Evolutionary conservation across 1,140 invertebrate genomes (phyloP), one percentile per base, ranked within the genome.

Genomic region (Brachionus sp.): DNA sequence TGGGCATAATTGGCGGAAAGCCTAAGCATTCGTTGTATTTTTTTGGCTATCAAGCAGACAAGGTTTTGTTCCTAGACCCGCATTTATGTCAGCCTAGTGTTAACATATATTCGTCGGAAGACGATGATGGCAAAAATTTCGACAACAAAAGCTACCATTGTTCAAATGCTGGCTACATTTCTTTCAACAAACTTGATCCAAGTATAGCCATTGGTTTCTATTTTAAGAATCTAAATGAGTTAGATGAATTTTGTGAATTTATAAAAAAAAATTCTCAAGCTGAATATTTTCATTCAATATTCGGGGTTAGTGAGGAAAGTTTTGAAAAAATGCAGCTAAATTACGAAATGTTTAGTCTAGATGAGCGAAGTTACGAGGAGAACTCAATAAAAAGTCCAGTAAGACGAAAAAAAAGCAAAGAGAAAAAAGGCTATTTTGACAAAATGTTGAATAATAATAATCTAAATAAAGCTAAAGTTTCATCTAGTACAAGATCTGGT

Each of bases 21-120:
- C 95, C 95, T 3, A 94, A 94, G 86, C 95, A 96, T 90, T 95
- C 95, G 9, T 89, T 96, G 5, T 96, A 95, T 89, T 96, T 97
- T 90, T 13, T 86, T 57, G 83, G 50, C 25, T 85, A 86, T 87
- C 77, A 88, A 92, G 94, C 95, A 88, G 93, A 96, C 86, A 94
- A 94, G 88, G 88, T 96, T 62, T 95, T 97, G 85, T 94, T 95
- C 88, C 88, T 97, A 83, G 95, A 97, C 90, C 95, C 95, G 10
- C 95, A 97, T 89, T 94, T 95, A 85, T 95, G 94, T 86, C 95
- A 96, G 88, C 93, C 95, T 87, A 92, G 93, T 86, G 93, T 96
- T 9, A 93, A 95, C 88, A 86, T 88, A 16, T 37, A 77, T 77
- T 57, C 50, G n/a, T 57, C 33, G 13, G 46, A 77, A 29, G 64